Conservation (phyloP, 2,797 vertebrate genomes). For the Periophthalmus magnuspinnatus region DNA sequence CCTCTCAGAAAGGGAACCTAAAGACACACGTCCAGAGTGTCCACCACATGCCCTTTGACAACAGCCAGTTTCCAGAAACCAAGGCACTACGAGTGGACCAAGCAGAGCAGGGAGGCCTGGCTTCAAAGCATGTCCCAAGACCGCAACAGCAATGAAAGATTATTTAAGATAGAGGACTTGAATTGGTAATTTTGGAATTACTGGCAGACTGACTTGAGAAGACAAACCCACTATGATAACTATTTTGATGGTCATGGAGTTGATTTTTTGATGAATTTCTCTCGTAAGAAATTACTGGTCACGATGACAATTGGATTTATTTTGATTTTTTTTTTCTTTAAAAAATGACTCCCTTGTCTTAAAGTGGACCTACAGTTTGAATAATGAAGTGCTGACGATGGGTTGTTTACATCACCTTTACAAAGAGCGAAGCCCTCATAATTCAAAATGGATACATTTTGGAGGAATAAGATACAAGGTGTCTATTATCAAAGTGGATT, state of each 20-base stretch:
- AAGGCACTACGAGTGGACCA: conserved; percentile 49
- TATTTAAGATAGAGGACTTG: conserved; percentile 10
- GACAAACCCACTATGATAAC: background rate
- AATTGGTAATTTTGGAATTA: conserved; percentile 18
- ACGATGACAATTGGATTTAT: conserved; percentile 5
- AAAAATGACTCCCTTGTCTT: background rate
- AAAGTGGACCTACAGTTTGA: conserved; percentile 9
- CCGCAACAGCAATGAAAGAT: conserved; percentile 24
- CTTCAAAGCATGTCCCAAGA: conserved; percentile 44
- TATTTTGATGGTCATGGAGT: conserved; percentile 17
- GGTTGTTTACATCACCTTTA: conserved; percentile 33
- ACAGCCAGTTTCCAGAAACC: conserved; percentile 69
- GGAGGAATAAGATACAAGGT: conserved; percentile 24
- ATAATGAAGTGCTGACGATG: conserved; percentile 12
- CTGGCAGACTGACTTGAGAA: background rate
- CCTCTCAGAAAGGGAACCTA: conserved; percentile 90
- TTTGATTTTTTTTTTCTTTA: background rate
- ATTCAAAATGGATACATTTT: conserved; percentile 27
- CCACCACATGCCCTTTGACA: conserved; percentile 77
- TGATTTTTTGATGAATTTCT: conserved; percentile 7
- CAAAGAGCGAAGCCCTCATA: conserved; percentile 24
- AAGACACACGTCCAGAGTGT: conserved; percentile 75
- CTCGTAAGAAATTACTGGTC: conserved; percentile 6
- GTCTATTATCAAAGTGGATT: conserved; percentile 1
- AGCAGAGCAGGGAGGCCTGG: conserved; percentile 49